phyloP scores from a whole-genome alignment of 2,888 invertebrate species.

The Morpho achilles region DNA sequence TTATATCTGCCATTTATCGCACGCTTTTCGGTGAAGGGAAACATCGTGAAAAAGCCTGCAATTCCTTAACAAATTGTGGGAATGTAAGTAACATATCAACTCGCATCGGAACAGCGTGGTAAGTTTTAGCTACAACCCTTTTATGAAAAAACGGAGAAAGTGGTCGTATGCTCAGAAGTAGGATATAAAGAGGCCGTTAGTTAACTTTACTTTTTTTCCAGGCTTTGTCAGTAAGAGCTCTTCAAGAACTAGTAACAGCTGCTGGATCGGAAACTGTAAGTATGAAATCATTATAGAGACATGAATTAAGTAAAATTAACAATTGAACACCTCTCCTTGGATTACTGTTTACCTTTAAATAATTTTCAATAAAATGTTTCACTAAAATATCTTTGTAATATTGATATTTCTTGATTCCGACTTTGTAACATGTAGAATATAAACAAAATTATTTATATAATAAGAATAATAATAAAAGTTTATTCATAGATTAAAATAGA shows the following conservation, averaged over 20 bases:
- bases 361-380: conserved; percentile 43
- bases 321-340: conserved; percentile 43
- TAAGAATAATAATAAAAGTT: no score
- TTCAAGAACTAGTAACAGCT: conserved; percentile 99
- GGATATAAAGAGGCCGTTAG: background rate
- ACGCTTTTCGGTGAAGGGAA: no score
- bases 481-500: no score
- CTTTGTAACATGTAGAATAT: conserved; percentile 20
- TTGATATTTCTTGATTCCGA: conserved; percentile 14
- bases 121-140: no score
- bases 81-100: no score
- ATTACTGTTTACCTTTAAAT: conserved; percentile 35
- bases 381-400: conserved; percentile 25
- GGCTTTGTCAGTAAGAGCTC: conserved; percentile 97
- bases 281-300: conserved; percentile 36
- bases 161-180: no score
- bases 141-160: no score
- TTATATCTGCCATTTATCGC: no score
- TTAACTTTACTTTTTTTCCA: conserved; percentile 33
- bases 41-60: no score
- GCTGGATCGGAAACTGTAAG: conserved; percentile 95
- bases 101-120: no score
- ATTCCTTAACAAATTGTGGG: no score
- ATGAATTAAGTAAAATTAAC: conserved; percentile 53
- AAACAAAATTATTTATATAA: background rate